A percentile compares a stretch with the other conserved stretches of the same genome.
phyloP scores from a whole-genome alignment of 2,113 vertebrate genomes.

The Opisthocomus hoazin region DNA sequence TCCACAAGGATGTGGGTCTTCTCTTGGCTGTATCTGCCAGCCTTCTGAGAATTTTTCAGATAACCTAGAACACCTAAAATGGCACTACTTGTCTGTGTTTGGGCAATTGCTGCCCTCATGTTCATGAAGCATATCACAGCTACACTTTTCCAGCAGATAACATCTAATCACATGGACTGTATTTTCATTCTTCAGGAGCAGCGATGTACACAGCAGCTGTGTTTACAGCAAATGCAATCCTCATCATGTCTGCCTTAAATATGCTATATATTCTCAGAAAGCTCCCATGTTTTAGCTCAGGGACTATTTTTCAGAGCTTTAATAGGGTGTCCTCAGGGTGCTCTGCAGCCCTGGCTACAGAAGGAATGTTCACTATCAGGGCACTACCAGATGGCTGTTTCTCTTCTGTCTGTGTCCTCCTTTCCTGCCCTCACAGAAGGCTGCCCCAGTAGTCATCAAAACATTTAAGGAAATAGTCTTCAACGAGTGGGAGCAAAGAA shows the following conservation, averaged over 20 bases:
- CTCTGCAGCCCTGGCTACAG: not conserved
- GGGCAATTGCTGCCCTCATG: not conserved
- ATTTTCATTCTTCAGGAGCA: not conserved
- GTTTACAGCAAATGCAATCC: not conserved
- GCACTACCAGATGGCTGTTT: not conserved
- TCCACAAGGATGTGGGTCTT: not conserved
- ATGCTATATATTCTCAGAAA: not conserved
- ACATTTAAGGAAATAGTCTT: not conserved
- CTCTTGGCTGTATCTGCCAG: not conserved
- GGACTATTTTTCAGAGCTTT: not conserved
- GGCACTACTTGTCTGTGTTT: not conserved
- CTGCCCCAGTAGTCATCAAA: not conserved
- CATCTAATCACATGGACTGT: not conserved
- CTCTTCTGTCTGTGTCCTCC: not conserved
- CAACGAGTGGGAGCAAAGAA: not conserved
- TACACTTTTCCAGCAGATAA: not conserved
- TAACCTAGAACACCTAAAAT: not conserved
- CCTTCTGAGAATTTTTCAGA: not conserved
- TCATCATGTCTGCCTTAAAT: not conserved
- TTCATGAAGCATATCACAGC: not conserved
- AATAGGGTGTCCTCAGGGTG: not conserved
- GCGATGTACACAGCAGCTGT: not conserved
- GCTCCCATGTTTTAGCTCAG: not conserved
- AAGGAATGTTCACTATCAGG: not conserved
- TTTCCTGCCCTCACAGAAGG: not conserved